Base-by-base conservation (phyloP, 30 jellyfish, hydroid and myxozoan genomes). In the Chrysaora quinquecirrha region DNA sequence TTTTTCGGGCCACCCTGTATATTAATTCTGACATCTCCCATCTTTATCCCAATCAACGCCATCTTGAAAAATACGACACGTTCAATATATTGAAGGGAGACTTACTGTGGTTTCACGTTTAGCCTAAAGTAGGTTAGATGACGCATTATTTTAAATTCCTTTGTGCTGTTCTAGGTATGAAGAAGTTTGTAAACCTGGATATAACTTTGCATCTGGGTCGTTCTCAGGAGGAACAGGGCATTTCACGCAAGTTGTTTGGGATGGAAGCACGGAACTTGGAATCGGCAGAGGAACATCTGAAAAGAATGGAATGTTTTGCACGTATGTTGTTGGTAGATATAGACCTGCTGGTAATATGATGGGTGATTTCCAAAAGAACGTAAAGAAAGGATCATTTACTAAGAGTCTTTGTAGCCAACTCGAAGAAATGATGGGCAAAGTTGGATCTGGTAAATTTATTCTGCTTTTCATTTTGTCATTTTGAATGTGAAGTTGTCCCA, bases 181-280 rank as follows among this genome's bases (percentile, higher is more conserved):
- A 1, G 98, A 91, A 56, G 94, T 91, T 19, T 91, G 98, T 54
- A 66, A 73, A 19, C 95, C 96, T 14, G 94, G 94, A 6, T 80
- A 91, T 62, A 80, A 64, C 19, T 91, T 91, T 83, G 72, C 63
- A 30, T 19, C 73, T 0, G 97, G 74, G 28, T 33, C 48, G 27
- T 66, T 66, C 70, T 29, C 72, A 35, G 49, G 32, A 27, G 94
- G 86, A 19, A 80, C 98, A 3, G 98, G 98, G 12, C 96, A 85
- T 75, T 90, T 90, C 80, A 90, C 98, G 10, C 98, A 90, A 74
- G 96, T 90, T 0, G 86, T 58, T 20, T 89, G 97, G 97, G 74
- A 48, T 21, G 90, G 67, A 0, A 52, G 79, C 16, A 71, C 86
- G n/a, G 83, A 70, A 14, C 76, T 89, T 9, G 97, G 97, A 3